Evolutionary conservation across 2,888 invertebrate species (phyloP), one percentile per base, ranked within the genome.

Genomic region (Stenodema calcarata): DNA sequence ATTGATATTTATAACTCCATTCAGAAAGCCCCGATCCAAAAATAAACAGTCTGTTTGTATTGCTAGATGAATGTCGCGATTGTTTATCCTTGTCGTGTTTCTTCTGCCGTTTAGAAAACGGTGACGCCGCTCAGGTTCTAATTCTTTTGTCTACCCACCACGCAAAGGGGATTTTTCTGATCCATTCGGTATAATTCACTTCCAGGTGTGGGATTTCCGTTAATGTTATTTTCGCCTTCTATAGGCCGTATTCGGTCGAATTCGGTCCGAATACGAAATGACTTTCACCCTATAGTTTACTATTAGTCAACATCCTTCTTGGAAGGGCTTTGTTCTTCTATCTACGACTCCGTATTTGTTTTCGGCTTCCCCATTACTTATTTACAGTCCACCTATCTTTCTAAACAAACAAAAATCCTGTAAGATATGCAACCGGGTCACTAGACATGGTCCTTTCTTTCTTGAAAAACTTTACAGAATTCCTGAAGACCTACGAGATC

Each of bases 91-190:
- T 4, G 73, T 35, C 35, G 73, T 18, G 73, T 73, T 41, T 41
- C 41, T 7, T n/a, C 18, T 73, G 23, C 23, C 62, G 62, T 62
- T 62, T 62, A 62, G 11, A 62, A 62, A 62, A 62, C 62, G 73
- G 30, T 73, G 73, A 73, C 73, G 14, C 30, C 73, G 73, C n/a
- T 73, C 3, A 73, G 35, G 35, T 35, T 35, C 78, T 44, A 78
- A 78, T 78, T 78, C 78, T 78, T 78, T 78, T 78, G 78, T 78
- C 47, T 44, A 44, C 78, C 78, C 78, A 78, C 78, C 9, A 27
- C 70, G 3, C 9, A 23, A 35, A 14, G 4, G 78, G 14, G 41
- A 44, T 44, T 78, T 44, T 78, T 44, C 23, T 62, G 44, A 28
- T 78, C 44, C 41, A 78, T 78, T 23, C 44, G 16, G 42, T 27